phyloP scores from a whole-genome alignment of 2,797 vertebrate species.

The Dallia pectoralis region DNA sequence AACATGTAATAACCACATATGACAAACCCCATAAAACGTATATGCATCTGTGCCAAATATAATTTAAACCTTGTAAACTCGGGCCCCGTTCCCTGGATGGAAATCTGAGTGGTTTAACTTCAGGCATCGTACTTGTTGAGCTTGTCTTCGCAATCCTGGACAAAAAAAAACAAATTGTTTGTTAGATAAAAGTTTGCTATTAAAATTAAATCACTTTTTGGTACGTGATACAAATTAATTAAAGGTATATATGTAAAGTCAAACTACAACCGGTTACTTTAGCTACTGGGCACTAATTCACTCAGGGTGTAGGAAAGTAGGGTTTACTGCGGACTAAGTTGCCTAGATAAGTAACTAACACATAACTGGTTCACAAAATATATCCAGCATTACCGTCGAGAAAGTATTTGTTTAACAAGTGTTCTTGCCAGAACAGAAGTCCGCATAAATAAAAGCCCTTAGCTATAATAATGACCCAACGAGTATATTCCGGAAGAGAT shows the following conservation, averaged over 20 bases:
- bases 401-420: not conserved
- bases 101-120: constrained; percentile 63
- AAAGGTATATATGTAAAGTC: too few relatives aligned
- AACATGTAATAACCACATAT: not conserved
- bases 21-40: not conserved
- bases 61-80: constrained; percentile 55
- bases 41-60: not conserved
- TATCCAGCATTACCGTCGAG: not conserved
- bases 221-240: constrained; percentile 34
- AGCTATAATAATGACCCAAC: not conserved
- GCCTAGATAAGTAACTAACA: constrained; percentile 36
- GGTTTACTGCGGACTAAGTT: constrained; percentile 23
- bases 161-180: constrained; percentile 13
- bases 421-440: not conserved
- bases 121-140: constrained; percentile 54
- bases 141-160: constrained; percentile 1
- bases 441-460: not conserved
- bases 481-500: not conserved
- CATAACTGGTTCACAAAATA: constrained; percentile 23
- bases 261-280: constrained; percentile 60
- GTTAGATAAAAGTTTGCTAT: not conserved
- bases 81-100: constrained; percentile 58
- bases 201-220: not conserved
- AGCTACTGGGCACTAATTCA: constrained; percentile 41
- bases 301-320: constrained; percentile 65